Conservation (phyloP, 1,140 invertebrate genomes). For the Drosophila nebulosa region DNA sequence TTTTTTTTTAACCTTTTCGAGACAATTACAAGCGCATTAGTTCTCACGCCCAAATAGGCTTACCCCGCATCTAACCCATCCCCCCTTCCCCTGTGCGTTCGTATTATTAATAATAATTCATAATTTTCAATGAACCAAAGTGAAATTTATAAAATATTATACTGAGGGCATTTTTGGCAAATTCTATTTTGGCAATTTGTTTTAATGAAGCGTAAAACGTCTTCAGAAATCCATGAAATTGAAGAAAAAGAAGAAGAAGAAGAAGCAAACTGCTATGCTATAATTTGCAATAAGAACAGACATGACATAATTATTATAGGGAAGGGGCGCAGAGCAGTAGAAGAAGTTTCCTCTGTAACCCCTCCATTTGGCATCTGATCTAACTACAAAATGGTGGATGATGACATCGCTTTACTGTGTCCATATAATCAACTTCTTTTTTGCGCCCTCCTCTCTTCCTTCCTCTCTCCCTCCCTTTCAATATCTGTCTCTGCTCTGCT, state of each 20-base stretch:
- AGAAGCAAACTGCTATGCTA: not conserved
- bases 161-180: not conserved
- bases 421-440: not conserved
- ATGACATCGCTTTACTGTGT: not conserved
- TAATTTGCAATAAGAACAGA: constrained; percentile 9
- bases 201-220: constrained; percentile 15
- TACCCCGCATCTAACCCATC: not conserved
- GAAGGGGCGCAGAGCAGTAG: not conserved
- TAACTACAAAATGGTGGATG: constrained; percentile 10
- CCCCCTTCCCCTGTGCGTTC: not conserved
- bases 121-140: constrained; percentile 1
- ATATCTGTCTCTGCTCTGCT: too few species aligned
- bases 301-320: constrained; percentile 13
- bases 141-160: constrained; percentile 8
- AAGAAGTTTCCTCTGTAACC: not conserved
- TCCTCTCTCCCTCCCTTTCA: not conserved
- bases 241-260: too few species aligned
- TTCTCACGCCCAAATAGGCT: constrained; percentile 17
- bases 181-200: constrained; percentile 4
- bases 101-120: constrained; percentile 15
- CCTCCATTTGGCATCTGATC: not conserved
- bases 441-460: not conserved
- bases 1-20: not conserved
- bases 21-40: constrained; percentile 17
- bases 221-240: constrained; percentile 13